These are phyloP conservation scores for Salvelinus sp. DNA, from an alignment of 2,113 vertebrate species.

Conservation along the genomic window DNA sequence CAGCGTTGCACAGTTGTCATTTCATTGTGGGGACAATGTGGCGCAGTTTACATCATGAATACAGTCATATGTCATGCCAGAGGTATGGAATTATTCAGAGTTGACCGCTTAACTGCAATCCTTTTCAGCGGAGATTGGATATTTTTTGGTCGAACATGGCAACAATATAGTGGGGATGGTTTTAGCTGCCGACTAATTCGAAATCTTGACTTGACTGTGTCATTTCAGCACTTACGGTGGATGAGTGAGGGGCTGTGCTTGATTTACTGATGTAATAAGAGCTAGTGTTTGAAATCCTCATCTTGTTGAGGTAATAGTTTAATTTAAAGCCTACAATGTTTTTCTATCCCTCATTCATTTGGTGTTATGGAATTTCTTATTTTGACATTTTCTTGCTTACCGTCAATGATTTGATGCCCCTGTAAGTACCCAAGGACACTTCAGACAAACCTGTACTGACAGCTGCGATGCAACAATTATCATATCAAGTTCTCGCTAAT, in stretches of 20 bases:
- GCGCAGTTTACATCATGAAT: conserved; percentile 37
- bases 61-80: conserved; percentile 13
- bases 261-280: too few relatives aligned
- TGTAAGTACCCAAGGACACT: neutral
- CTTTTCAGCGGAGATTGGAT: neutral
- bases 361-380: neutral
- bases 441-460: neutral
- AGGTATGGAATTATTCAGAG: neutral
- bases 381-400: neutral
- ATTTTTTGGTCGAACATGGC: conserved; percentile 6
- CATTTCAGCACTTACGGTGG: neutral
- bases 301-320: too few relatives aligned
- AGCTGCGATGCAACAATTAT: neutral
- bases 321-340: too few relatives aligned
- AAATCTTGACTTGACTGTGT: neutral
- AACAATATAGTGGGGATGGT: conserved; percentile 32
- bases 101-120: neutral
- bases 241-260: too few relatives aligned
- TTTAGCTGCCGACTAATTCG: neutral
- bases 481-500: neutral
- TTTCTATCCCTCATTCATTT: neutral
- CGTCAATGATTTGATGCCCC: neutral
- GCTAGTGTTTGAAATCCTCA: too few relatives aligned
- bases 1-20: conserved; percentile 23
- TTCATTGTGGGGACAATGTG: conserved; percentile 53